A percentile compares a stretch with the other conserved stretches of the same genome.
These are phyloP conservation scores for Melanerpes formicivorus DNA, from an alignment of 2,113 vertebrate species.

Conservation along the genomic window DNA sequence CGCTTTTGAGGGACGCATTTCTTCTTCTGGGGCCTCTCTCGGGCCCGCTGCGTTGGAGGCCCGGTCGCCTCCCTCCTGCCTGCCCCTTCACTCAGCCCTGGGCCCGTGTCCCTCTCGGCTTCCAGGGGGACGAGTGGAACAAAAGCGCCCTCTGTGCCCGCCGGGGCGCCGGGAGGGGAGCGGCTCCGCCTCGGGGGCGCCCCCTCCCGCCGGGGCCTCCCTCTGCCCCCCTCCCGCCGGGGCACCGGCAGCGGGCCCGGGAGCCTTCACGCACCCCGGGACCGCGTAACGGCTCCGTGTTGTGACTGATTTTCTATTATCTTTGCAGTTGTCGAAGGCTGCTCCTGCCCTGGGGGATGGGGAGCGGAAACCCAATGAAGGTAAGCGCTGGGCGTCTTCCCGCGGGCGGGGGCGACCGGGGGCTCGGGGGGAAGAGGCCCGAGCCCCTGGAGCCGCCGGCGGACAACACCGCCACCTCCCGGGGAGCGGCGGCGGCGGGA, in stretches of 20 bases:
- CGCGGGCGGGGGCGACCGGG: not conserved
- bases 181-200: not conserved
- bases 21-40: not conserved
- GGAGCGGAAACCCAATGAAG: constrained; percentile 73
- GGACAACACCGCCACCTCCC: constrained; percentile 31
- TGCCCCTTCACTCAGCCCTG: not conserved
- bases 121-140: not conserved
- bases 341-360: constrained; percentile 77
- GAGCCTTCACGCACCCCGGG: not conserved
- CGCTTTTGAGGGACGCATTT: not conserved
- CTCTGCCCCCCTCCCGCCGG: not conserved
- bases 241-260: not conserved
- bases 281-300: not conserved
- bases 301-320: constrained; percentile 60
- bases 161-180: not conserved
- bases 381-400: constrained; percentile 64
- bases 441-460: not conserved
- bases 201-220: not conserved
- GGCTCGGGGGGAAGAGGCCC: not conserved
- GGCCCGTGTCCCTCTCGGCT: not conserved
- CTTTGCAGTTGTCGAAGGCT: constrained; percentile 78
- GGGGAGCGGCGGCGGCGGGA: not conserved
- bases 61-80: not conserved
- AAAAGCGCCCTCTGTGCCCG: constrained; percentile 13
- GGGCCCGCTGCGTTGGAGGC: not conserved